Conservation (phyloP, 2,797 vertebrate species). For the Ptychobarbus kaznakovi region DNA sequence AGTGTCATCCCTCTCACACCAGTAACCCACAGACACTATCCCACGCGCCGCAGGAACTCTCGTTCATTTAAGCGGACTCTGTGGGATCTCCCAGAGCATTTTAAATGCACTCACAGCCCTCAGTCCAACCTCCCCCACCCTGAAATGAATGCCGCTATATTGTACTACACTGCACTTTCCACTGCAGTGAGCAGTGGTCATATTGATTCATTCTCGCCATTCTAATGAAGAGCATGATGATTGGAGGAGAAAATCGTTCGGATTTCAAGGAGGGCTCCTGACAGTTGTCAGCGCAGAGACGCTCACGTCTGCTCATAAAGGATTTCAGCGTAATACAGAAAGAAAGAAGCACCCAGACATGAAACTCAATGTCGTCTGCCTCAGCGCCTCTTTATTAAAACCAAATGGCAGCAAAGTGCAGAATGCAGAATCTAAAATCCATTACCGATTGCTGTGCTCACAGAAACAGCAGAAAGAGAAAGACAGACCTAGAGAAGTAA, state of each 20-base stretch:
- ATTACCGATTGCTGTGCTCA: slow-evolving; percentile 50
- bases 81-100: slow-evolving; percentile 5
- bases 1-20: slow-evolving; percentile 38
- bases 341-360: slow-evolving; percentile 62
- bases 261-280: slow-evolving; percentile 38
- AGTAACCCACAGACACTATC: slow-evolving; percentile 34
- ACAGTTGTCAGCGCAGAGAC: slow-evolving; percentile 31
- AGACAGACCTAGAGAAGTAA: slow-evolving; percentile 33
- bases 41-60: slow-evolving; percentile 18
- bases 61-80: neutral
- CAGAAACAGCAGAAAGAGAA: slow-evolving; percentile 32
- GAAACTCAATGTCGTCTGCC: slow-evolving; percentile 64
- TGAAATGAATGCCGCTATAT: slow-evolving; percentile 42
- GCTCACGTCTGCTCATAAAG: slow-evolving; percentile 45
- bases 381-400: slow-evolving; percentile 63
- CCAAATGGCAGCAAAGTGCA: slow-evolving; percentile 56
- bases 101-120: slow-evolving; percentile 16
- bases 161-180: slow-evolving; percentile 54
- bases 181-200: slow-evolving; percentile 54
- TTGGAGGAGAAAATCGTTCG: slow-evolving; percentile 56
- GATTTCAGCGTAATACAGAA: slow-evolving; percentile 34
- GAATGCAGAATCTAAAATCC: slow-evolving; percentile 62
- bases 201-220: slow-evolving; percentile 62
- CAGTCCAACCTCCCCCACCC: neutral
- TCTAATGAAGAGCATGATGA: slow-evolving; percentile 64